Conservation (phyloP, 1,140 invertebrate genomes). For the Araneus ventricosus region DNA sequence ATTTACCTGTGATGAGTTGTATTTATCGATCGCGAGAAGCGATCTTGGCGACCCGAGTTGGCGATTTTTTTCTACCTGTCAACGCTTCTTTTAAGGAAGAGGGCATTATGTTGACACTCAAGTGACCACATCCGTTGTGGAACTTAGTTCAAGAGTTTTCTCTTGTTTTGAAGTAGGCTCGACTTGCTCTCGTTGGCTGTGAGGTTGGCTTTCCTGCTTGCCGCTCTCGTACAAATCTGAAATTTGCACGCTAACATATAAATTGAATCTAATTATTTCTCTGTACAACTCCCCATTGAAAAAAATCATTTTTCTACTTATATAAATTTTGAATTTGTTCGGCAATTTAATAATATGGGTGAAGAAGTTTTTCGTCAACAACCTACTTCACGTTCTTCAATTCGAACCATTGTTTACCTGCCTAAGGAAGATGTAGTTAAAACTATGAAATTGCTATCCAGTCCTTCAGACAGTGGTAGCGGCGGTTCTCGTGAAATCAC, state of each 20-base stretch:
- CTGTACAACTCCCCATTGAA: no score
- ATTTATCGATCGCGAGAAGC: background rate
- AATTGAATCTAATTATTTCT: no score
- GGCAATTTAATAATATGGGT: background rate
- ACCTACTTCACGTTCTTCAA: constrained; percentile 43
- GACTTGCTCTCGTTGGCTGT: background rate
- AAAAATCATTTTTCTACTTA: no score
- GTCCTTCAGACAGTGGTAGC: background rate
- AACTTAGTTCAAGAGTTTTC: background rate
- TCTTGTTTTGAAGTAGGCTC: background rate
- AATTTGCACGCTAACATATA: no score
- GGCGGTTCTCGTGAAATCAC: constrained; percentile 21
- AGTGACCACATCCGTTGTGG: constrained; percentile 14
- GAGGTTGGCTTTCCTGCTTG: background rate
- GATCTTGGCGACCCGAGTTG: background rate
- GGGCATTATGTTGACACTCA: background rate
- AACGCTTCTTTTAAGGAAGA: background rate
- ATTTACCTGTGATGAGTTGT: background rate
- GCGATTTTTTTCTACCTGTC: constrained; percentile 28
- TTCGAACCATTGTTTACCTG: constrained; percentile 62
- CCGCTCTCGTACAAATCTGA: background rate
- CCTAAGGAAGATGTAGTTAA: constrained; percentile 61
- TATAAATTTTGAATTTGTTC: no score
- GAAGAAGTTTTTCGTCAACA: constrained; percentile 47
- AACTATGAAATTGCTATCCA: constrained; percentile 39